These are phyloP conservation scores for Zoanthus gigantus DNA, from an alignment of 92 coral and sea anemone species.

Conservation along the genomic window DNA sequence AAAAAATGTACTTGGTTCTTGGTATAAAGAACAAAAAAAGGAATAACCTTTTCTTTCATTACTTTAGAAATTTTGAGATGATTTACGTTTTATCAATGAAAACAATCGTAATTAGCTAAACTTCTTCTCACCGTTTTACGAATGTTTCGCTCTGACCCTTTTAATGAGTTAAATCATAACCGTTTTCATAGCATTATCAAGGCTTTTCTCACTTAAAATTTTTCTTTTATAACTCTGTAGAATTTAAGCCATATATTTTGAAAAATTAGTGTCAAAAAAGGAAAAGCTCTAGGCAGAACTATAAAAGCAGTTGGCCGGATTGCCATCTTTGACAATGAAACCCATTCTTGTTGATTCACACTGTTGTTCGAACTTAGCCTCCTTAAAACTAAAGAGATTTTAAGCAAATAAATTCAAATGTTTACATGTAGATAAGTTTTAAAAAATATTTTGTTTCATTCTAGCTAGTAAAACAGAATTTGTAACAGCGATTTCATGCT, in stretches of 20 bases:
- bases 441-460: no score
- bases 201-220: background rate
- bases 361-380: background rate
- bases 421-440: background rate
- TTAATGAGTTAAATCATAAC: background rate
- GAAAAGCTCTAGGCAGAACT: background rate
- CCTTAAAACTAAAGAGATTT: background rate
- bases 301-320: background rate
- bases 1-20: background rate
- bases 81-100: background rate
- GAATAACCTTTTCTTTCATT: background rate
- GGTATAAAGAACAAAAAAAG: background rate
- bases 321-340: constrained; percentile 23
- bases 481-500: no score
- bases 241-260: background rate
- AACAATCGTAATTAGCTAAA: background rate
- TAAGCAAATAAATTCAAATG: background rate
- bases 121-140: no score
- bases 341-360: background rate
- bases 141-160: background rate
- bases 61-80: background rate
- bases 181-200: background rate
- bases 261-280: background rate
- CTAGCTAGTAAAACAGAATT: no score
- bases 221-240: background rate